Base-by-base conservation (phyloP, 2,888 invertebrate species). In the Orthonychiurus folsomi region DNA sequence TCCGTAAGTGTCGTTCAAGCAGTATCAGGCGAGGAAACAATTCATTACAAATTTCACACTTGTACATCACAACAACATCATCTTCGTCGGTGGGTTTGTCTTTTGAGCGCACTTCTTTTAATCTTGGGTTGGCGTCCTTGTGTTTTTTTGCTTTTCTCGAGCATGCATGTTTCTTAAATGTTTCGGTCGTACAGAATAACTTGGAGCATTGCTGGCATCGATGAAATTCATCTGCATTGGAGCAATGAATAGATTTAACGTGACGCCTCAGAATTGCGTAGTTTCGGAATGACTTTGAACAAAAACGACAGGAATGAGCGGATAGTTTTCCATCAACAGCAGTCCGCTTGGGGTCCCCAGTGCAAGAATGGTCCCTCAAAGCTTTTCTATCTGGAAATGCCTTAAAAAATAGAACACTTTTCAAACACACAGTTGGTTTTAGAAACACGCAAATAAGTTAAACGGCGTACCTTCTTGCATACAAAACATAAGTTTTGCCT, bases 401-500 rank as follows among this genome's bases (percentile, higher is more conserved):
- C 37, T 37, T 9, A n/a, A n/a, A n/a, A n/a, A n/a, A n/a, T n/a
- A n/a, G n/a, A n/a, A n/a, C n/a, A n/a, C n/a, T n/a, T n/a, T n/a
- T n/a, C n/a, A n/a, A n/a, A n/a, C n/a, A n/a, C n/a, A n/a, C n/a
- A n/a, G n/a, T n/a, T n/a, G n/a, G n/a, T n/a, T n/a, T n/a, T n/a
- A n/a, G n/a, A n/a, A n/a, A n/a, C n/a, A n/a, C n/a, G n/a, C n/a
- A n/a, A n/a, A n/a, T n/a, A n/a, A n/a, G n/a, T n/a, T n/a, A 48
- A 26, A 23, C n/a, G 25, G 47, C 27, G 47, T 55, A 80, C 77
- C 78, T 62, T 56, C 37, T 59, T 59, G 48, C 80, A 80, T 23
- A 75, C 67, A 9, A 73, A 65, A 71, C 83, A 83, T 52, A 77
- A 76, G 71, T 78, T 79, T 64, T 79, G 78, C 1, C 79, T 81